phyloP scores from a whole-genome alignment of 2,888 invertebrate genomes.

The Leptopterna dolabrata region DNA sequence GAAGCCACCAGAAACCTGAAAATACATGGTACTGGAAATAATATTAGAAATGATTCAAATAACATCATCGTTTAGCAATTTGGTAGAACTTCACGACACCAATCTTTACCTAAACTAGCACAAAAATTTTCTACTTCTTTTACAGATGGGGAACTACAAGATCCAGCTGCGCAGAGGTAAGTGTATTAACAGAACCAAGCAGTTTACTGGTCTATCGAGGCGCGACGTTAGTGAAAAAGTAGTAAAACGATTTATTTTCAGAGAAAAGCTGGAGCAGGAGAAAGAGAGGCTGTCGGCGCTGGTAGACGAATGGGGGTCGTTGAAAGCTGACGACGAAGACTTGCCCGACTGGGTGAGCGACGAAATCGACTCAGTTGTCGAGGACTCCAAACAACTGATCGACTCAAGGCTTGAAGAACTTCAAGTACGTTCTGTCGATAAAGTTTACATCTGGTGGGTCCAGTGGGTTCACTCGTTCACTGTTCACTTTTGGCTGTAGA shows the following conservation, averaged over 20 bases:
- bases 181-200: background rate
- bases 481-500: too few species aligned
- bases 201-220: background rate
- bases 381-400: constrained; percentile 26
- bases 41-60: too few species aligned
- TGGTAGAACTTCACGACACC: too few species aligned
- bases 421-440: background rate
- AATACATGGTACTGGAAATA: too few species aligned
- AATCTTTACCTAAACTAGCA: too few species aligned
- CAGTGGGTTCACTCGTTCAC: too few species aligned
- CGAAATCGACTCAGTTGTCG: constrained; percentile 35
- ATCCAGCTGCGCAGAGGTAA: constrained; percentile 45
- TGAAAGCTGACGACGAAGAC: constrained; percentile 25
- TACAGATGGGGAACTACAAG: constrained; percentile 44
- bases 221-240: background rate
- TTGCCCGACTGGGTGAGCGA: constrained; percentile 42
- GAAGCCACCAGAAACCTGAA: too few species aligned
- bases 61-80: too few species aligned
- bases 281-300: constrained; percentile 29
- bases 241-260: background rate
- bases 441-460: background rate
- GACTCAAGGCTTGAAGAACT: constrained; percentile 29
- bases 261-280: constrained; percentile 51
- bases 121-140: background rate
- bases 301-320: constrained; percentile 42